Conservation (phyloP, 2,113 vertebrate species). For the Mormoops blainvillei region DNA sequence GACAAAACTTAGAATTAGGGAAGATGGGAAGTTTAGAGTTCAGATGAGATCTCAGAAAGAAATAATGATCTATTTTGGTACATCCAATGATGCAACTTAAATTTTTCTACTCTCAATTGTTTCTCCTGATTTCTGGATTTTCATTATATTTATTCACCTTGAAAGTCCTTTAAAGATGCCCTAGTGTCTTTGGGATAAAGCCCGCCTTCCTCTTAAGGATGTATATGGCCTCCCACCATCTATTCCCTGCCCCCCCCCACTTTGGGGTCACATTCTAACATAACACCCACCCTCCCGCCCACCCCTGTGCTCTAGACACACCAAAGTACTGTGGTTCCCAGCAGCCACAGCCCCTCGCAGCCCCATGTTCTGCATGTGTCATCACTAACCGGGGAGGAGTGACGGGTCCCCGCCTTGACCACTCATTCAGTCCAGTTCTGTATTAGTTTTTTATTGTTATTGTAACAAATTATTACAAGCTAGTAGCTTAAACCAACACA, state of each 20-base stretch:
- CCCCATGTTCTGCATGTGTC: neutral
- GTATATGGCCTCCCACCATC: neutral
- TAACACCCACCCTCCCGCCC: no score
- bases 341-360: neutral
- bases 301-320: neutral
- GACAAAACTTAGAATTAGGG: neutral
- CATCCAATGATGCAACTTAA: neutral
- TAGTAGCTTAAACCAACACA: neutral
- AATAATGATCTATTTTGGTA: neutral
- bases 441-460: neutral
- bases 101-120: neutral
- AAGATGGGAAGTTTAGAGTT: neutral
- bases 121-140: neutral
- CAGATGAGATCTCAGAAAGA: neutral
- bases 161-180: neutral
- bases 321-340: neutral
- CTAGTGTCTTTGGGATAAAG: neutral
- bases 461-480: neutral
- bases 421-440: neutral
- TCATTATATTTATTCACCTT: slow-evolving; percentile 1
- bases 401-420: neutral
- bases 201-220: neutral
- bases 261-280: neutral
- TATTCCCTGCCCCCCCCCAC: neutral
- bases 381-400: neutral